A percentile compares a stretch with the other conserved stretches of the same genome.
Conservation (phyloP, 2,888 invertebrate genomes). For the Bembecia ichneumoniformis region DNA sequence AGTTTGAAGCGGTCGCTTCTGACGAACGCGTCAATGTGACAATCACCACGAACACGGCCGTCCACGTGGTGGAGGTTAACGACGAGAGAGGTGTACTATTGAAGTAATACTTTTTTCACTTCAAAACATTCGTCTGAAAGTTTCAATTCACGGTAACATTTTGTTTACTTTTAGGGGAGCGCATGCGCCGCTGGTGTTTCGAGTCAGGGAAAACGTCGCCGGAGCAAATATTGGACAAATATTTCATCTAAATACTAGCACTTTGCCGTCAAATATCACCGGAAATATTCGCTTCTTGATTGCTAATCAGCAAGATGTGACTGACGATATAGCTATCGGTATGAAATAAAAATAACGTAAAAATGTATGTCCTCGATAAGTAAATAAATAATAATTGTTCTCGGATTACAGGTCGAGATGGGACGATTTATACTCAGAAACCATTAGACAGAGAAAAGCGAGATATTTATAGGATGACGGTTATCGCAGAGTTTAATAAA, state of each 20-base stretch:
- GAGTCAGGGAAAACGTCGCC: slow-evolving; percentile 81
- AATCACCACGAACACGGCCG: slow-evolving; percentile 85
- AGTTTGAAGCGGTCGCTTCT: slow-evolving; percentile 87
- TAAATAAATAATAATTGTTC: background rate
- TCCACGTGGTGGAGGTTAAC: slow-evolving; percentile 85
- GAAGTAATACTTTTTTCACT: slow-evolving; percentile 48
- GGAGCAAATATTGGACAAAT: slow-evolving; percentile 82
- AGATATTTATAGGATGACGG: slow-evolving; percentile 81
- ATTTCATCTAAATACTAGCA: slow-evolving; percentile 69
- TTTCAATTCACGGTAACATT: slow-evolving; percentile 15
- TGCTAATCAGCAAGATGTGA: slow-evolving; percentile 86
- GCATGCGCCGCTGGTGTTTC: slow-evolving; percentile 80
- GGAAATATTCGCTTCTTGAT: slow-evolving; percentile 79
- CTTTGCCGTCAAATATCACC: slow-evolving; percentile 33
- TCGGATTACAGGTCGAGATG: slow-evolving; percentile 69
- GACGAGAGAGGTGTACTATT: slow-evolving; percentile 78
- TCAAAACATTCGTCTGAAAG: slow-evolving; percentile 1
- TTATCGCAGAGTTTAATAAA: slow-evolving; percentile 83
- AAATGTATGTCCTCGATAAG: background rate
- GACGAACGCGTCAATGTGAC: slow-evolving; percentile 74
- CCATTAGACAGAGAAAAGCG: slow-evolving; percentile 84
- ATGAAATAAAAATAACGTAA: slow-evolving; percentile 15
- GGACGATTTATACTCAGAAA: slow-evolving; percentile 82
- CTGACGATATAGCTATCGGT: slow-evolving; percentile 83
- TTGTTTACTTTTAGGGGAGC: slow-evolving; percentile 70